Base-by-base conservation (phyloP, 2,797 vertebrate species). In the Muscicapa comitata region DNA sequence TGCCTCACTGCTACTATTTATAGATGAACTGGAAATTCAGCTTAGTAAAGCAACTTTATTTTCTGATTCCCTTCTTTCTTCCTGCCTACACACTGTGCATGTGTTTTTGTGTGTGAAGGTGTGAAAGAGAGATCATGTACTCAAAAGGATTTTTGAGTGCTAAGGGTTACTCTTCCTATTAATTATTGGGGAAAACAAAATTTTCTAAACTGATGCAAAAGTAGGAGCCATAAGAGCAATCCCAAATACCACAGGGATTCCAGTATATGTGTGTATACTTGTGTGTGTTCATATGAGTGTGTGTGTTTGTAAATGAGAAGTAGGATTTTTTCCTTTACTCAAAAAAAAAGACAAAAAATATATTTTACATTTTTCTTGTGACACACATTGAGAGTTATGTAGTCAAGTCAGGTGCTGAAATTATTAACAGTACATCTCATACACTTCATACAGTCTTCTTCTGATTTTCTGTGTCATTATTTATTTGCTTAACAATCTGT, bases 1-100 rank as follows among this genome's bases (percentile, higher is more conserved):
- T 95, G 83, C 62, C 38, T 78, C 73, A 31, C 88, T 59, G 94
- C 66, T 90, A 12, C 98, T 97, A 97, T 95, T 96, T 97, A 97
- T 96, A 97, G 88, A 77, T 38, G 33, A 76, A 92, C 83, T 85
- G 71, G 61, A 83, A 82, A 51, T 96, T 47, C 43, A 54, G 92
- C 94, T 96, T 94, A 95, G 93, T 72, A 71, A 90, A 76, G 78
- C 65, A 70, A 95, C 61, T 70, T 94, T 66, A 42, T 76, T 79
- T 72, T 84, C 59, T 91, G 29, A 9, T 17, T 47, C 70, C 65
- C 26, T 53, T 88, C 67, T 57, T 80, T 76, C 70, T 78, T 94
- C 45, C 57, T 65, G 58, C 72, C 91, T 94, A 62, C 35, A 48
- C 1, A 3, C 20, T 58, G 24, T 40, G n/a, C 20, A 10, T 72